phyloP scores from a whole-genome alignment of 2,113 vertebrate species.

The Alligator sinensis region DNA sequence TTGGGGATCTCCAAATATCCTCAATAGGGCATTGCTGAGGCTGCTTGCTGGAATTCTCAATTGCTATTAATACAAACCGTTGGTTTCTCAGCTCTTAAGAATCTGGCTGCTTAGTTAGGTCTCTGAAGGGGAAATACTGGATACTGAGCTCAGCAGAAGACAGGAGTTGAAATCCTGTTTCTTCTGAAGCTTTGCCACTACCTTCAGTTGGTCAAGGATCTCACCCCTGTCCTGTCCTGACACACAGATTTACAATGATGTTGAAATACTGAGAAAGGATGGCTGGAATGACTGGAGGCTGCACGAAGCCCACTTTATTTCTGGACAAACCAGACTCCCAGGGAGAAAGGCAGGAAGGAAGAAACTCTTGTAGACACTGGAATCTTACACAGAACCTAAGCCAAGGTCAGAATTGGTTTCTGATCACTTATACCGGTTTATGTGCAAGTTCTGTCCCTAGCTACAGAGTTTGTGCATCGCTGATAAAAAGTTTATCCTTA shows the following conservation, averaged over 20 bases:
- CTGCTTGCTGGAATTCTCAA: neutral
- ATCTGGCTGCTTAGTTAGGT: neutral
- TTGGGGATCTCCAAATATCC: neutral
- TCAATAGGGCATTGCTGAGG: neutral
- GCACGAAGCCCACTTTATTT: neutral
- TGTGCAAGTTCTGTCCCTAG: too few species aligned
- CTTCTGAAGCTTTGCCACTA: neutral
- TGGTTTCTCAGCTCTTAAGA: neutral
- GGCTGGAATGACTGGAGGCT: rapidly evolving
- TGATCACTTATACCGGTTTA: too few species aligned
- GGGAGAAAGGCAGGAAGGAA: neutral
- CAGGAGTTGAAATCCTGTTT: too few species aligned
- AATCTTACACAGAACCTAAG: neutral
- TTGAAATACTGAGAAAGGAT: neutral
- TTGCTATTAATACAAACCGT: neutral
- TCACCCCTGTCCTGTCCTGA: neutral
- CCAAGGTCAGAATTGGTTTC: neutral
- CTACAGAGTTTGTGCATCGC: too few species aligned
- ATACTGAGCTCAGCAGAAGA: neutral
- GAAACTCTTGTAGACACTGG: neutral
- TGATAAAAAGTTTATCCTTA: too few species aligned
- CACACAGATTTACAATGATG: neutral
- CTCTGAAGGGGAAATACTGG: neutral
- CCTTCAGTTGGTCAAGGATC: neutral
- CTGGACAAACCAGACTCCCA: neutral